Evolutionary conservation across 1,140 invertebrate genomes (phyloP), one percentile per base, ranked within the genome.

Genomic region (Cepaea nemoralis): DNA sequence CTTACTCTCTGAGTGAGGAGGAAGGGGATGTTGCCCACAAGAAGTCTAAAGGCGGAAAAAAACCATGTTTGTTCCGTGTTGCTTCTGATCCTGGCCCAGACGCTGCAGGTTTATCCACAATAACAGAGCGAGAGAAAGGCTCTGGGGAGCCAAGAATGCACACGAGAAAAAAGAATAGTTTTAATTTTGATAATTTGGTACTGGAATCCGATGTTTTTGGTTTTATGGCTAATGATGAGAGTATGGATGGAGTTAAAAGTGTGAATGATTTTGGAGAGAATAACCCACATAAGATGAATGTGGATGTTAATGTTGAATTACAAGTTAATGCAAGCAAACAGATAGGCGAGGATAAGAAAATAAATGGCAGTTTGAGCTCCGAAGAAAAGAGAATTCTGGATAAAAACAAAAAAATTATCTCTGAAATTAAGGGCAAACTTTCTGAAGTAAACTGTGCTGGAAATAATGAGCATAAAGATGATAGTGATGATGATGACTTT

Each of bases 401-500:
- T 5, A 79, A 73, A 45, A 66, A 82, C 24, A 76, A 82, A 48
- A 83, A 77, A 73, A 77, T 50, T 35, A 71, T 78, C 19, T 40
- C 31, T 66, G 81, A 80, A 35, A 77, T 77, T 35, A 75, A 67
- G 50, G 77, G 12, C n/a, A 83, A 78, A 35, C n/a, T 83, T 27
- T 74, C 67, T 63, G 42, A 73, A 37, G 81, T 48, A 12, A 78
- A 83, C 33, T 59, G 75, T 63, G 75, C 80, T 24, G 74, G 55
- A 14, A 67, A 76, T 31, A 67, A 67, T 48, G 82, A 83, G 40
- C 42, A 84, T 19, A 45, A 42, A 40, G 76, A 73, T 19, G 79
- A 84, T 40, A 82, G 76, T 37, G 75, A 59, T 70, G 85, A 84
- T 42, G 83, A 85, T 78, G 85, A 86, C 79, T 84, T 67, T 84